Conservation (phyloP, 2,797 vertebrate species). For the Acipenser ruthenus region DNA sequence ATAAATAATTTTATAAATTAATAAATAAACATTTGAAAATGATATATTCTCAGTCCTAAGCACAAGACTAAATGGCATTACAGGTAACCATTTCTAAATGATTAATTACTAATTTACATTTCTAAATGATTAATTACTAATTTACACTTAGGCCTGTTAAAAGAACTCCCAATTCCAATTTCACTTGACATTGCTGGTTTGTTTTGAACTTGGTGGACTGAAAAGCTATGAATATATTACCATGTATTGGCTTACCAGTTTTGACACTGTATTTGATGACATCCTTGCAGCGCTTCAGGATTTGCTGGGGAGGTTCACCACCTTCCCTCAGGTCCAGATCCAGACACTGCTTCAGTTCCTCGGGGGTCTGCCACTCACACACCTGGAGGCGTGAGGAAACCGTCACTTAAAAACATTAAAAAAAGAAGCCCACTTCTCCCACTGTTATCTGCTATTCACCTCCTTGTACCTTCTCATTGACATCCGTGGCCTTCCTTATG, state of each 20-base stretch:
- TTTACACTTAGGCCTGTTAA: no score
- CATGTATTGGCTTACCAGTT: conserved; percentile 54
- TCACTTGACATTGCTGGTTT: no score
- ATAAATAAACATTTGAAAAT: conserved; percentile 3
- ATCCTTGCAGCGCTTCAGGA: conserved; percentile 66
- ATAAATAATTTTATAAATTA: not conserved
- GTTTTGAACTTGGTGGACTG: no score
- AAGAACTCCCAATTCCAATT: no score
- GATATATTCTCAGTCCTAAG: not conserved
- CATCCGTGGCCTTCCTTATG: conserved; percentile 61
- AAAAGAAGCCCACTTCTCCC: not conserved
- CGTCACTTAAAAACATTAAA: not conserved
- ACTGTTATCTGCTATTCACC: not conserved
- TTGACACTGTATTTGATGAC: conserved; percentile 75
- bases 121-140: not conserved
- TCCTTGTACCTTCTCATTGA: conserved; percentile 61
- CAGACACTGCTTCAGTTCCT: conserved; percentile 61
- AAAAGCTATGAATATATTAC: not conserved
- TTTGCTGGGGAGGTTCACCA: conserved; percentile 58
- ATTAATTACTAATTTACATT: no score
- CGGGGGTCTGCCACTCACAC: conserved; percentile 69
- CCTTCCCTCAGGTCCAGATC: conserved; percentile 68
- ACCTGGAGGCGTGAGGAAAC: conserved; percentile 48
- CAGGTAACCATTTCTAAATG: conserved; percentile 3
- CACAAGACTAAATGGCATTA: not conserved